Conservation (phyloP, 2,113 vertebrate genomes). For the Kryptolebias marmoratus region DNA sequence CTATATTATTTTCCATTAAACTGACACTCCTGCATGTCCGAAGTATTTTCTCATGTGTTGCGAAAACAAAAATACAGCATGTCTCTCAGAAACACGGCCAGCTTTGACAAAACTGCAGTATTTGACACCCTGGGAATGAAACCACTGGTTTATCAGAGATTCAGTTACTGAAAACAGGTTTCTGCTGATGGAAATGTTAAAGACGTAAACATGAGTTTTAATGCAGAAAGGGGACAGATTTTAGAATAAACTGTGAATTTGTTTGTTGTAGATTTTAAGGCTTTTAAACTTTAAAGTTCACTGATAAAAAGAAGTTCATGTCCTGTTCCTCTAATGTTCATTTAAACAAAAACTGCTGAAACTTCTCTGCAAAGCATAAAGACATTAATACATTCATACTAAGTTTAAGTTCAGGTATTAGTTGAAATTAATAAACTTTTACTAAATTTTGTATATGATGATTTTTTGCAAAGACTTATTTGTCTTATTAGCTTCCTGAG, state of each 20-base stretch:
- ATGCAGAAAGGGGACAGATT: background rate
- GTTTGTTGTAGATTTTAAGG: background rate
- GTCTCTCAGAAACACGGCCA: background rate
- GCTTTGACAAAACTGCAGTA: constrained; percentile 4
- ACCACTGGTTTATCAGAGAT: background rate
- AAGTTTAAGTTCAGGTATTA: no score
- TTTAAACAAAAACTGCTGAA: no score
- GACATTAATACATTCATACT: no score
- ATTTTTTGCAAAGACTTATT: no score
- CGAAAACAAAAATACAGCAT: background rate
- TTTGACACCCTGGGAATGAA: constrained; percentile 11
- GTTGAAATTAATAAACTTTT: no score
- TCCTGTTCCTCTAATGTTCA: no score
- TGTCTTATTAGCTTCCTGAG: no score
- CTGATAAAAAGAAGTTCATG: no score
- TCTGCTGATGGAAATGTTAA: background rate
- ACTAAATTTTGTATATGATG: no score
- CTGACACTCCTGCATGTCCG: background rate
- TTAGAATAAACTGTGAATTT: background rate
- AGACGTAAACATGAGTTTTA: background rate
- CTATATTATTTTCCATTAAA: background rate
- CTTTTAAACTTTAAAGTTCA: background rate
- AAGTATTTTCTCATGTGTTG: background rate
- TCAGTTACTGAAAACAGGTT: background rate
- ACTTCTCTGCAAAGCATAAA: no score